Evolutionary conservation across 2,888 invertebrate genomes (phyloP).

Genomic region (Glaucopsyche alexis): DNA sequence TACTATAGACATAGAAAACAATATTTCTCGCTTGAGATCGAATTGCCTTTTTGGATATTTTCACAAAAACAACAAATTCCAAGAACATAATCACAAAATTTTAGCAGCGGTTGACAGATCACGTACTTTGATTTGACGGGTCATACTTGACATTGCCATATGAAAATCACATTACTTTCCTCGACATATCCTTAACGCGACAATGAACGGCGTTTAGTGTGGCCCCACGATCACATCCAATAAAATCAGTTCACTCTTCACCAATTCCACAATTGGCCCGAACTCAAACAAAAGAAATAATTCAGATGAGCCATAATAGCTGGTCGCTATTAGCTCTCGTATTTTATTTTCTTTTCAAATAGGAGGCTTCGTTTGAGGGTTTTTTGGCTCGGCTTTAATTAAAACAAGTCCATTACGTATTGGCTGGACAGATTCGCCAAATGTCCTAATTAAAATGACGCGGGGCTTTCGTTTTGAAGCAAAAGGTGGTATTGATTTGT

Average conservation of each 20-base stretch:
- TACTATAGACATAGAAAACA: too few species aligned
- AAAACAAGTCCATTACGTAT: conserved; percentile 43
- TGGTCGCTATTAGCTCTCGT: conserved; percentile 43
- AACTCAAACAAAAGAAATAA: conserved; percentile 12
- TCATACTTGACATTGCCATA: too few species aligned
- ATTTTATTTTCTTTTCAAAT: conserved; percentile 50
- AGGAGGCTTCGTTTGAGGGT: conserved; percentile 46
- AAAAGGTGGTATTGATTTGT: not conserved
- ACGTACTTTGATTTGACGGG: too few species aligned
- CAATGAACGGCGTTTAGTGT: not conserved
- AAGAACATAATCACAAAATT: too few species aligned
- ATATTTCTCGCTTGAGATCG: too few species aligned
- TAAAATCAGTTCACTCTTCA: conserved; percentile 9
- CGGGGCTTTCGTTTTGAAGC: not conserved
- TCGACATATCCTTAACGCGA: too few species aligned
- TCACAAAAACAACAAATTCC: too few species aligned
- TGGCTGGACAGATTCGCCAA: conserved; percentile 7
- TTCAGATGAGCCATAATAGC: conserved; percentile 14
- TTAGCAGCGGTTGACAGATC: too few species aligned
- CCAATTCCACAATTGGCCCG: not conserved
- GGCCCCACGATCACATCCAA: not conserved
- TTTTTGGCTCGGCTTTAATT: conserved; percentile 52
- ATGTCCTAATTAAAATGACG: conserved; percentile 4
- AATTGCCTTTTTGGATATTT: too few species aligned
- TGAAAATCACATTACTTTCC: too few species aligned